Evolutionary conservation across 2,113 vertebrate species (phyloP), one percentile per base, ranked within the genome.

Genomic region (Xenus cinereus): DNA sequence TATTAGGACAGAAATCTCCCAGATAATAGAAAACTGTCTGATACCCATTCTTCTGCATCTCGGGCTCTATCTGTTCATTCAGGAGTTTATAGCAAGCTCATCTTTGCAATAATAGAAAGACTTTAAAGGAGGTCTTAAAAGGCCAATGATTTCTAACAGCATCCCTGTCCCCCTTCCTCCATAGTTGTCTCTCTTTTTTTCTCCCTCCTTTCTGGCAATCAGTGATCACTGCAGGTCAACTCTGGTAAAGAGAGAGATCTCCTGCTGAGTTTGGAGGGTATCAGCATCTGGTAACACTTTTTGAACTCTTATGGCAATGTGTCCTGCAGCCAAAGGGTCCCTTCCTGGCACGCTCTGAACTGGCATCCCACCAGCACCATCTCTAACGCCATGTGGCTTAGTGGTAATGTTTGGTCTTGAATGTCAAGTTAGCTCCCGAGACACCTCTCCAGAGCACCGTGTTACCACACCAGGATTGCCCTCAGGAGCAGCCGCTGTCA

Each of bases 11-110:
- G 77, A 91, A 94, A 89, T 95, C 81, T 89, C 81, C 30, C 57
- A 96, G 88, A 75, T 92, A 95, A 96, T 68, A 92, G 89, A 95
- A 97, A 95, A 91, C 77, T 66, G 51, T 92, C 83, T 75, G 33
- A 57, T 27, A 57, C 27, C 56, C 46, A 66, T 92, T 92, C 92
- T 89, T 59, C 48, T 78, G 62, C 50, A 87, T 66, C 57, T 93
- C 90, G 69, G 57, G 32, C 84, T 80, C 82, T n/a, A 45, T 7
- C 56, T 82, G 84, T 93, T 72, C 53, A 68, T 78, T 83, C 15
- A 6, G 68, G 79, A 88, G 92, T 82, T 92, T 84, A 91, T 90
- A 93, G 56, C 32, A 90, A 96, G 92, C 74, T 92, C 94, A 92
- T 97, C 77, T 95, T 41, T 13, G 24, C 83, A 60, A 66, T 95